Conservation (phyloP, 2,797 vertebrate species). For the Cuniculus paca region DNA sequence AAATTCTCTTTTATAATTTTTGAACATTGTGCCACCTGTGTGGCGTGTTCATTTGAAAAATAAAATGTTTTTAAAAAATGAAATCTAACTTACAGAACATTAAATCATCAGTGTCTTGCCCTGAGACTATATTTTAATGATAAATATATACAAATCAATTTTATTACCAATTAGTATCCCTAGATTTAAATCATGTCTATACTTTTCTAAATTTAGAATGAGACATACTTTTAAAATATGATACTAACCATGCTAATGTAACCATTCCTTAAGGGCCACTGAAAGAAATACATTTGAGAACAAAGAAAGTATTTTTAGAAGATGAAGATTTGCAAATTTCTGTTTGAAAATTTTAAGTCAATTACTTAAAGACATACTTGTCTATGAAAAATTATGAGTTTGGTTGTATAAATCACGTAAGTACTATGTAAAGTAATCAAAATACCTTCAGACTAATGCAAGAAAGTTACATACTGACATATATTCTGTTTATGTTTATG, state of each 20-base stretch:
- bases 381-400: slow-evolving; percentile 10
- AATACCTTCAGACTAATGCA: not conserved
- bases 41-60: slow-evolving; percentile 1
- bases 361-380: slow-evolving; percentile 2
- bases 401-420: not conserved
- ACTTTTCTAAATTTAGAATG: slow-evolving; percentile 4
- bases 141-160: slow-evolving; percentile 28
- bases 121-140: not conserved
- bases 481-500: not conserved
- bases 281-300: slow-evolving; percentile 19
- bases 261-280: not conserved
- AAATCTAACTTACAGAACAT: slow-evolving; percentile 30
- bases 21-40: not conserved
- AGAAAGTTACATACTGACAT: not conserved
- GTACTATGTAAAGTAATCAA: not conserved
- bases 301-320: slow-evolving; percentile 39
- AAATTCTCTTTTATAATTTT: not conserved
- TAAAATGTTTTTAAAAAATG: slow-evolving; percentile 13
- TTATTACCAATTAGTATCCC: slow-evolving; percentile 48
- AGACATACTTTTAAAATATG: not conserved
- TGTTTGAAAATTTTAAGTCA: slow-evolving; percentile 57
- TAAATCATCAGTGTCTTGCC: slow-evolving; percentile 28
- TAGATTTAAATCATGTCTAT: not conserved
- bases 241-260: not conserved
- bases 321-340: slow-evolving; percentile 54